Percentiles rank a stretch among this genome's conserved stretches.
Conservation (phyloP, 2,888 invertebrate species). For the Alviniconcha strummeri region DNA sequence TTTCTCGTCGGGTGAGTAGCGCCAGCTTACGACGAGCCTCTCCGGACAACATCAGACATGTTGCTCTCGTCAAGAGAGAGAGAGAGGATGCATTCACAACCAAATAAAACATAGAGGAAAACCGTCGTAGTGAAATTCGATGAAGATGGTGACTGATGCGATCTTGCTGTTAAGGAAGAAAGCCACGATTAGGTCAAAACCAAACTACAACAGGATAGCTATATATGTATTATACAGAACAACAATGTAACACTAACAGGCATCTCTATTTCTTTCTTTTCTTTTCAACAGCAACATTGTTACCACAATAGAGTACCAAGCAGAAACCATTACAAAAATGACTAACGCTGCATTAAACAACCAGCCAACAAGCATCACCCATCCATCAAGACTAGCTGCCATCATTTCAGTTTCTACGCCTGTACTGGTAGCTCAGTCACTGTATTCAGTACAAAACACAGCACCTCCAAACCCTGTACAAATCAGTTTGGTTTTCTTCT, state of each 20-base stretch:
- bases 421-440: too few relatives aligned
- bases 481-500: too few relatives aligned
- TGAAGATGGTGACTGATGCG: not conserved
- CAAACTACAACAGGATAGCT: constrained; percentile 1
- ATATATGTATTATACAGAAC: not conserved
- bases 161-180: constrained; percentile 19
- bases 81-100: constrained; percentile 21
- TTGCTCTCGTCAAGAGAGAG: not conserved
- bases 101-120: constrained; percentile 19
- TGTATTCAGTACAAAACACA: too few relatives aligned
- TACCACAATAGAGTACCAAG: not conserved
- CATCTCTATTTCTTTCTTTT: not conserved
- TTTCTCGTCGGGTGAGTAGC: not conserved
- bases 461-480: too few relatives aligned
- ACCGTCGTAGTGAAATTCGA: constrained; percentile 13
- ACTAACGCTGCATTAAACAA: too few relatives aligned
- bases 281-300: not conserved
- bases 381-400: too few relatives aligned
- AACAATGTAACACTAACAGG: not conserved
- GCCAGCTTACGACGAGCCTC: not conserved
- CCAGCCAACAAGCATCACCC: too few relatives aligned
- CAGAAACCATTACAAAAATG: not conserved
- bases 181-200: constrained; percentile 5
- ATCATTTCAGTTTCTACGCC: too few relatives aligned
- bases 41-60: not conserved